These are phyloP conservation scores for Trypoxylon attenuatum DNA, from an alignment of 2,888 invertebrate species.

Conservation along the genomic window DNA sequence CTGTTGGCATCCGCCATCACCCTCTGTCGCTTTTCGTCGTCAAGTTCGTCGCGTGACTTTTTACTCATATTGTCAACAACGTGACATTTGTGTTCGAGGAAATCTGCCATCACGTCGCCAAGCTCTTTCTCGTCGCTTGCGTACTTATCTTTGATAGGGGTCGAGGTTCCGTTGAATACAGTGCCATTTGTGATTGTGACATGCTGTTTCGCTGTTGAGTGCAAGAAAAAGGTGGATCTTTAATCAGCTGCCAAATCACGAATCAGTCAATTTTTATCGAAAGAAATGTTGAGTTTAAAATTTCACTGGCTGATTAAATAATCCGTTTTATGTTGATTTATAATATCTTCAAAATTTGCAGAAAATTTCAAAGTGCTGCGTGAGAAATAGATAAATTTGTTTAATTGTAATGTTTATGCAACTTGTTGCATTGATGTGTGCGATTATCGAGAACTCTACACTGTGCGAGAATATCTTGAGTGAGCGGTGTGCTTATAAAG, in stretches of 20 bases:
- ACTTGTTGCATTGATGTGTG: background rate
- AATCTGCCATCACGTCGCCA: slow-evolving; percentile 71
- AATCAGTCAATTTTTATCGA: no score
- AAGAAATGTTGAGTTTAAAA: no score
- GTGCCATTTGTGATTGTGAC: slow-evolving; percentile 73
- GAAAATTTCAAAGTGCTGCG: background rate
- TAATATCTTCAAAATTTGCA: background rate
- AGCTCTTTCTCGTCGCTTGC: slow-evolving; percentile 73
- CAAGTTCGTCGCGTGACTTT: slow-evolving; percentile 66
- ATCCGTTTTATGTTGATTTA: background rate
- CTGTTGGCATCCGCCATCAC: slow-evolving; percentile 71
- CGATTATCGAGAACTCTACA: background rate
- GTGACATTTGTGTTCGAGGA: slow-evolving; percentile 70
- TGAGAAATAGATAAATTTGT: background rate
- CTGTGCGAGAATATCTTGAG: background rate
- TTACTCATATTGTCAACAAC: slow-evolving; percentile 68
- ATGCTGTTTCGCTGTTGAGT: slow-evolving; percentile 73
- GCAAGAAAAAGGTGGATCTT: slow-evolving; percentile 38
- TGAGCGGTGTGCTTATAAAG: background rate
- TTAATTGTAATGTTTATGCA: background rate
- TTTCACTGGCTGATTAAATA: no score
- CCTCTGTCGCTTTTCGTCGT: slow-evolving; percentile 70
- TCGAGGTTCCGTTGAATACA: slow-evolving; percentile 73
- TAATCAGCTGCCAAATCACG: no score
- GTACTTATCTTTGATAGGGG: slow-evolving; percentile 74